Evolutionary conservation across 2,113 vertebrate species (phyloP), one percentile per base, ranked within the genome.

Genomic region (Eclectus roratus): DNA sequence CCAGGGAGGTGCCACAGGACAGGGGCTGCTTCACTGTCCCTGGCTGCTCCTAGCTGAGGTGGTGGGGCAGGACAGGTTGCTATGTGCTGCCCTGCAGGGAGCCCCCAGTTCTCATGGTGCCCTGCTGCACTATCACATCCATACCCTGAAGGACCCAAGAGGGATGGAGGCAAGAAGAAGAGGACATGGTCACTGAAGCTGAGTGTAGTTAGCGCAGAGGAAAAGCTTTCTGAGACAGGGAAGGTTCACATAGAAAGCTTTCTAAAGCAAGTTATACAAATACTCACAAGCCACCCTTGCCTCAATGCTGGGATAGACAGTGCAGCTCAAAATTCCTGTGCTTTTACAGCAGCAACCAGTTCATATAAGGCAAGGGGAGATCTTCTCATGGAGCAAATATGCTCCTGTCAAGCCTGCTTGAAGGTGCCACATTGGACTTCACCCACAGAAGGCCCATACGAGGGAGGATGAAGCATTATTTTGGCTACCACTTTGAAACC

Each of bases 151-250:
- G 69, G 20, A 11, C 10, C 12, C 29, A 7, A 17, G 43, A 65
- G 15, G 25, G n/a, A 69, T 17, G 3, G 10, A 58, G 8, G 3
- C 10, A 65, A 88, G 19, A 19, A 4, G 49, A 7, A 7, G 12
- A 15, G 16, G 3, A 61, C 9, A 29, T 0, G 3, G 24, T 35
- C 6, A 8, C 37, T 69, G 65, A 53, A 55, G 25, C 17, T 24
- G 21, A 29, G 21, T 10, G 37, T 8, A 3, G 18, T 31, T 20
- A 81, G 5, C 7, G 35, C 0, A 0, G 21, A 56, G 29, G 29
- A 52, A 31, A 85, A 52, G 10, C 10, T 72, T 71, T 46, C 39
- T 53, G 24, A 68, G 49, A 37, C 10, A 27, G n/a, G 7, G 11
- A 64, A 53, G 24, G 31, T 24, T 63, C 11, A 3, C 7, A 4